A percentile compares a stretch with the other conserved stretches of the same genome.
Evolutionary conservation across 2,888 invertebrate genomes (phyloP).

Genomic region (Altica lythri): DNA sequence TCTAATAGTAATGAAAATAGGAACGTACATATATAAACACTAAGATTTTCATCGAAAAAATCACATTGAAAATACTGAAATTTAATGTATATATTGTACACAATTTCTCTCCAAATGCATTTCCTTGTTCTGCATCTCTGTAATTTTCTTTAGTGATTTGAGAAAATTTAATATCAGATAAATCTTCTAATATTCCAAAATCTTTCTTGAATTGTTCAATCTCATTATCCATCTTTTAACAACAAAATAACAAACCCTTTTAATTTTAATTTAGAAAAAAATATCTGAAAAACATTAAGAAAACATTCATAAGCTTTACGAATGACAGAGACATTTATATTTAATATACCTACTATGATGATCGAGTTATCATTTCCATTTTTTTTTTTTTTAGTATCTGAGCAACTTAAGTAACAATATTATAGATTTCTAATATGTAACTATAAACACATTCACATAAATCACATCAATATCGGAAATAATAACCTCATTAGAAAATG

Average conservation of each 20-base stretch:
- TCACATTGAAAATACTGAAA: constrained; percentile 26
- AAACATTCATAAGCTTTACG: too few relatives aligned
- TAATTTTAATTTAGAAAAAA: not conserved
- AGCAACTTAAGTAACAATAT: too few relatives aligned
- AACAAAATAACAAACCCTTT: not conserved
- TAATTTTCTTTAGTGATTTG: constrained; percentile 20
- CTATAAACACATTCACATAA: too few relatives aligned
- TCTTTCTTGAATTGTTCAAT: constrained; percentile 16
- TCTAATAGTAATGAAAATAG: not conserved
- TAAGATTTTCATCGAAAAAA: constrained; percentile 30
- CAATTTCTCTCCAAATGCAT: constrained; percentile 31
- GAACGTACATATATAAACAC: constrained; percentile 34
- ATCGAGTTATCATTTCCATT: too few relatives aligned
- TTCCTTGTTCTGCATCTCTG: constrained; percentile 17
- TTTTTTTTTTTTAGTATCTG: too few relatives aligned
- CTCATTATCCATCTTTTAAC: constrained; percentile 10
- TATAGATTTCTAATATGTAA: too few relatives aligned
- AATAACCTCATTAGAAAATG: too few relatives aligned
- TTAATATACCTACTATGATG: too few relatives aligned
- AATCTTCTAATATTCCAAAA: constrained; percentile 14
- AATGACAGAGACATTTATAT: too few relatives aligned
- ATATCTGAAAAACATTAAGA: too few relatives aligned
- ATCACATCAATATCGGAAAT: too few relatives aligned
- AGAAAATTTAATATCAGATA: constrained; percentile 13
- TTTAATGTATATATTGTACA: constrained; percentile 27